These are phyloP conservation scores for Zonitis immaculata DNA, from an alignment of 2,888 invertebrate genomes.

Conservation along the genomic window DNA sequence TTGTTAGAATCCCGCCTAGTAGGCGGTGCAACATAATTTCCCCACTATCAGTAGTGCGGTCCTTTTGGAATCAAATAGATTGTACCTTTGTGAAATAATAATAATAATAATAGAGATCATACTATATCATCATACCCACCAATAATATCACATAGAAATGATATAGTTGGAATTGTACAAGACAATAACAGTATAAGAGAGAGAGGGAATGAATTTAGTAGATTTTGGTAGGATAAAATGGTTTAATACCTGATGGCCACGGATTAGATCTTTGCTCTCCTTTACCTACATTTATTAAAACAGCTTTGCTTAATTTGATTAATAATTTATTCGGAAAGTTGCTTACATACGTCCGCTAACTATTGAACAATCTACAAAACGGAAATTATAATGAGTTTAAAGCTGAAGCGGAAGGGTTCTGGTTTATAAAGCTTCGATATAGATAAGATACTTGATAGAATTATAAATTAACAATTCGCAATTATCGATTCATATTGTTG, in stretches of 20 bases:
- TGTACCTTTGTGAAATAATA: too few species aligned
- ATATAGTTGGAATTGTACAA: conserved; percentile 29
- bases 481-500: conserved; percentile 4
- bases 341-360: conserved; percentile 4
- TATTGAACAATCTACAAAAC: conserved; percentile 15
- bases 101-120: neutral
- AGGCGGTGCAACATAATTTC: too few species aligned
- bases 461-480: conserved; percentile 1
- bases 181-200: conserved; percentile 22
- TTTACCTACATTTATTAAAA: conserved; percentile 22
- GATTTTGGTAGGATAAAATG: conserved; percentile 31
- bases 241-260: conserved; percentile 33
- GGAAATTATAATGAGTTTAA: conserved; percentile 16
- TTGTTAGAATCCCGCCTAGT: too few species aligned
- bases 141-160: too few species aligned
- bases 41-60: too few species aligned
- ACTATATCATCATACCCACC: neutral
- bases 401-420: conserved; percentile 11
- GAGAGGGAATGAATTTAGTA: conserved; percentile 31
- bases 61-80: too few species aligned
- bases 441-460: conserved; percentile 2
- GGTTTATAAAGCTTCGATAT: neutral
- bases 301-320: conserved; percentile 24
- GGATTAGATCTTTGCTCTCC: conserved; percentile 17
- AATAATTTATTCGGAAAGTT: conserved; percentile 26